phyloP scores from a whole-genome alignment of 1,140 invertebrate genomes.

The Calephelis virginiensis region DNA sequence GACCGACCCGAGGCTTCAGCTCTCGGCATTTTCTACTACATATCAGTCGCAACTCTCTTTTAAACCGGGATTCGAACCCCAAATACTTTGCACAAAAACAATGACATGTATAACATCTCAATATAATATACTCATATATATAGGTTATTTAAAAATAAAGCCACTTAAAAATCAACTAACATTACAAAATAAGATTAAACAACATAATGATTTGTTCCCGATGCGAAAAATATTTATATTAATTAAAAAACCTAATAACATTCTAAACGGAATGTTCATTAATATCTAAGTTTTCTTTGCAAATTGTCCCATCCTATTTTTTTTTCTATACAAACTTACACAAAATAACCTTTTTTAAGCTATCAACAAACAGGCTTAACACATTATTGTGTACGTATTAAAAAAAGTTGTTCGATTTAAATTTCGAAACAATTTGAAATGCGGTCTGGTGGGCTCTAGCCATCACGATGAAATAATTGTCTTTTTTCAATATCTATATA shows the following conservation, averaged over 20 bases:
- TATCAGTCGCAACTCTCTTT: slow-evolving; percentile 75
- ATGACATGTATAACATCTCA: slow-evolving; percentile 75
- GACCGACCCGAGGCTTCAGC: slow-evolving; percentile 47
- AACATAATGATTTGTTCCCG: slow-evolving; percentile 78
- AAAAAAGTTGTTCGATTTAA: slow-evolving; percentile 62
- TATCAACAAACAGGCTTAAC: slow-evolving; percentile 70
- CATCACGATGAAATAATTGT: slow-evolving; percentile 47
- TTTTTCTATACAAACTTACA: slow-evolving; percentile 76
- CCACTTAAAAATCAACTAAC: slow-evolving; percentile 77
- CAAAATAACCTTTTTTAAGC: slow-evolving; percentile 73
- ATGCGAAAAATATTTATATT: slow-evolving; percentile 73
- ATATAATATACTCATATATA: slow-evolving; percentile 73
- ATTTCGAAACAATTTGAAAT: slow-evolving; percentile 52
- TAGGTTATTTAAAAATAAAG: slow-evolving; percentile 73
- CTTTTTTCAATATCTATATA: slow-evolving; percentile 38
- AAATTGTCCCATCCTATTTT: slow-evolving; percentile 77
- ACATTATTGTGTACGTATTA: slow-evolving; percentile 63
- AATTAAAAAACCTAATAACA: slow-evolving; percentile 75
- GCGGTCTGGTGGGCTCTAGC: slow-evolving; percentile 60
- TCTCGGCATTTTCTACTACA: slow-evolving; percentile 64
- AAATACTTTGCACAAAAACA: slow-evolving; percentile 74
- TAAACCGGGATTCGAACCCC: slow-evolving; percentile 59
- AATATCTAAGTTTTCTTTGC: slow-evolving; percentile 77
- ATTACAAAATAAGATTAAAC: slow-evolving; percentile 73
- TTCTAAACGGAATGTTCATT: slow-evolving; percentile 76